These are phyloP conservation scores for Alexandromys fortis DNA, from an alignment of 2,113 vertebrate species.

Conservation along the genomic window DNA sequence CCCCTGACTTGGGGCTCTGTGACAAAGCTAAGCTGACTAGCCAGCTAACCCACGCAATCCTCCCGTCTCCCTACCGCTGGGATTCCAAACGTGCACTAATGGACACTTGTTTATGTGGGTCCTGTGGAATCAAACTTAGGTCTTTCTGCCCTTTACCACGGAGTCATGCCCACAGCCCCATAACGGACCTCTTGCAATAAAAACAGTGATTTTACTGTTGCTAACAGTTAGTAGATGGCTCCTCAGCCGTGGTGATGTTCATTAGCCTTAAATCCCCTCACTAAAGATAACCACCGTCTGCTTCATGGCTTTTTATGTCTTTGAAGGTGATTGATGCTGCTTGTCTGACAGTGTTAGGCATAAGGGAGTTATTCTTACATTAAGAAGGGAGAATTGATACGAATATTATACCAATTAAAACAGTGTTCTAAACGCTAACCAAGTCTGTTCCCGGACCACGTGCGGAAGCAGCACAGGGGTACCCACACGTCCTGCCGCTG, in stretches of 20 bases:
- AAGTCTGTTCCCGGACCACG: not conserved
- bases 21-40: no score
- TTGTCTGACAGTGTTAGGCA: not conserved
- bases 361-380: conserved; percentile 2
- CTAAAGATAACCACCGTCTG: not conserved
- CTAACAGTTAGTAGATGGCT: not conserved
- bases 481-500: not conserved
- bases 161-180: not conserved
- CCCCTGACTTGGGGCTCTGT: no score
- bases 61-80: not conserved
- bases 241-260: not conserved
- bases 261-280: not conserved
- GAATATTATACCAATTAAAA: not conserved
- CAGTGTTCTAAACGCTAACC: not conserved
- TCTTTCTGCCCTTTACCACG: not conserved
- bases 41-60: no score
- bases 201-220: not conserved
- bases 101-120: not conserved
- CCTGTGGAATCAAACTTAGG: not conserved
- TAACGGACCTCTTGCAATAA: not conserved
- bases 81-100: not conserved
- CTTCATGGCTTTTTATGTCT: not conserved
- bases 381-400: not conserved
- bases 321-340: conserved; percentile 21
- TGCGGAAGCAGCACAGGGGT: not conserved